Percentiles rank a stretch among this genome's conserved stretches.
phyloP scores from a whole-genome alignment of 1,140 invertebrate genomes.

The Drosophila athabasca region DNA sequence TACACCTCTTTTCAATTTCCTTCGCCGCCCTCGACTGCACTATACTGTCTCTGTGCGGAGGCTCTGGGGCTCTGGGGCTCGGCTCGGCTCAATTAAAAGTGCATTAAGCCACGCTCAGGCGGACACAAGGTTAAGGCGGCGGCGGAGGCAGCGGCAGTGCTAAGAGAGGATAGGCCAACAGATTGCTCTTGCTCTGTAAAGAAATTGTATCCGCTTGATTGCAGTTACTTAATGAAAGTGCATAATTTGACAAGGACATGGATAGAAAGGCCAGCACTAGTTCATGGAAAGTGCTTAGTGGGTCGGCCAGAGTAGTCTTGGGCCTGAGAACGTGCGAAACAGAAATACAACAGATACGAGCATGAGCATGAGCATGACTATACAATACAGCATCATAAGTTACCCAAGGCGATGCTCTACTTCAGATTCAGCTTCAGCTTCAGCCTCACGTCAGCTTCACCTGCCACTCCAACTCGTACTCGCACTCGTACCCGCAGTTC shows the following conservation, averaged over 20 bases:
- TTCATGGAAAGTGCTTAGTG: not conserved
- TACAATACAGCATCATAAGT: too few relatives aligned
- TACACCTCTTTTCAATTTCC: constrained; percentile 61
- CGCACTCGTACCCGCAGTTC: too few relatives aligned
- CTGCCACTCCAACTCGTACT: too few relatives aligned
- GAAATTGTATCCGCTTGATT: constrained; percentile 71
- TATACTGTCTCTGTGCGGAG: not conserved
- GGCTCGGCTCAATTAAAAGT: constrained; percentile 73
- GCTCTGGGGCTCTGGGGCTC: constrained; percentile 1
- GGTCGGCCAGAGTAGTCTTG: not conserved
- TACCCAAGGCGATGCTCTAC: too few relatives aligned
- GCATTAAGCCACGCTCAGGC: constrained; percentile 65
- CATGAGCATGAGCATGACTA: too few relatives aligned
- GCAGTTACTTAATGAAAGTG: constrained; percentile 78
- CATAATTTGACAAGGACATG: constrained; percentile 58
- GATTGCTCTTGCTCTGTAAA: constrained; percentile 48
- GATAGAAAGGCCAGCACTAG: constrained; percentile 25
- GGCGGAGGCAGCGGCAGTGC: constrained; percentile 2
- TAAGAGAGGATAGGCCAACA: constrained; percentile 14
- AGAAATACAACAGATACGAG: too few relatives aligned
- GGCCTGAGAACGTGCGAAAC: not conserved
- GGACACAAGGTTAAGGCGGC: constrained; percentile 61
- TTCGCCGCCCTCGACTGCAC: constrained; percentile 15
- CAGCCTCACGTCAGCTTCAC: too few relatives aligned
- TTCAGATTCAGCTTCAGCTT: too few relatives aligned